Base-by-base conservation (phyloP, 1,140 invertebrate species). In the Drosophila ananassae region DNA sequence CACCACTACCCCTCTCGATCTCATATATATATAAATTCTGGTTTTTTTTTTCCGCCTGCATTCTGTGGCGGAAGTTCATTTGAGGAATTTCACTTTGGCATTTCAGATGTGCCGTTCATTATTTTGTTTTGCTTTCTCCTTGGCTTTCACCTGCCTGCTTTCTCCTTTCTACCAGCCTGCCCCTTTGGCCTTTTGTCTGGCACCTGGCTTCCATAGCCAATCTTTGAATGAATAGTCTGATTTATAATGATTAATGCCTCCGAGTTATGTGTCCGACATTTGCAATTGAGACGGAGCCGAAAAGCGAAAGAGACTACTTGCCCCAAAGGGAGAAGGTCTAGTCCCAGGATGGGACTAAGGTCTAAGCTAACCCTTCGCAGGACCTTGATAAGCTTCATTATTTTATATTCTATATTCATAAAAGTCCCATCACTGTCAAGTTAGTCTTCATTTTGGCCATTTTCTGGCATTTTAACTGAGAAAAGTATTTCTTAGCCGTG, bases 221-320 rank as follows among this genome's bases (percentile, higher is more conserved):
- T 79, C 77, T 71, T 60, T 68, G 81, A 77, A 75, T 87, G 74
- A 87, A 85, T 76, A 53, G 83, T 69, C 74, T 87, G 82, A 85
- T 85, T 85, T 85, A 85, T 85, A 85, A 89, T 85, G 82, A 85
- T 85, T 82, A 85, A 85, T 85, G 82, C 59, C 64, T 30, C 72
- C 78, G 64, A 81, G 61, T 71, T 80, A 77, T 84, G 80, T 64
- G 52, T 48, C 77, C 52, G 69, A 73, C 75, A 68, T 73, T 62
- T 53, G 58, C 73, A 73, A 81, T 76, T 73, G 80, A 69, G 66
- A 32, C 48, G 63, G 41, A 28, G 48, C 41, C 22, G 53, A 24
- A 25, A n/a, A n/a, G 17, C 54, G 44, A 46, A 21, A 9, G 17
- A 9, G 25, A 9, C 25, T 1, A 6, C 25, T 7, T 28, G 5